phyloP scores from a whole-genome alignment of 2,113 vertebrate species.

The Zosterops pallidus region DNA sequence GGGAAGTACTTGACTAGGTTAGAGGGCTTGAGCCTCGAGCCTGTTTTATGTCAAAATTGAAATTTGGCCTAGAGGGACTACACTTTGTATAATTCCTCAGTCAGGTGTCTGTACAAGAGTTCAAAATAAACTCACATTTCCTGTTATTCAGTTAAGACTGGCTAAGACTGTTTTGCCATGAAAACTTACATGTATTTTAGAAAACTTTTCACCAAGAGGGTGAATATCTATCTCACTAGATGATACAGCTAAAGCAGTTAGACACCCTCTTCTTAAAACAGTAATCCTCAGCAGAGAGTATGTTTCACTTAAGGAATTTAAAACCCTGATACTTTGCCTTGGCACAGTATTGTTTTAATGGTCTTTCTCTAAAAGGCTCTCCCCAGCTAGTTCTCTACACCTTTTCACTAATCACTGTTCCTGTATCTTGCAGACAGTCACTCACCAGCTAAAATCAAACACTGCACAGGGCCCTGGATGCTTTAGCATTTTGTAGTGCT shows the following conservation, averaged over 20 bases:
- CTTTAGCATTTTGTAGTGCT: background rate
- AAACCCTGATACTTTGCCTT: background rate
- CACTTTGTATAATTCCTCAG: background rate
- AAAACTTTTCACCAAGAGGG: background rate
- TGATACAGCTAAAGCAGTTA: background rate
- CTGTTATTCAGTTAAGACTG: background rate
- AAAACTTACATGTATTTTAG: background rate
- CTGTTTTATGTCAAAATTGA: background rate
- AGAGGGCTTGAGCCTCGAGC: background rate
- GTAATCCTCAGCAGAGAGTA: background rate
- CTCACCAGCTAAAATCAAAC: background rate
- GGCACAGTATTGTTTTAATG: rapidly evolving
- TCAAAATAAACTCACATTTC: background rate
- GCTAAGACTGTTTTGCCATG: background rate
- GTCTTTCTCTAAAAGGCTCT: background rate
- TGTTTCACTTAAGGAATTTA: background rate
- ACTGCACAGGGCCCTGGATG: background rate
- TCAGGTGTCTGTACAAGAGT: background rate
- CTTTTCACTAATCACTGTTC: background rate
- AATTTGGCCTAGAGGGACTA: background rate
- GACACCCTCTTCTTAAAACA: background rate
- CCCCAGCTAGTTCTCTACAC: background rate
- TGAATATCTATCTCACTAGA: background rate
- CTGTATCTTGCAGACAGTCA: background rate
- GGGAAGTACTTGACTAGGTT: background rate